Conservation (phyloP, 2,113 vertebrate genomes). For the Galbula dea region DNA sequence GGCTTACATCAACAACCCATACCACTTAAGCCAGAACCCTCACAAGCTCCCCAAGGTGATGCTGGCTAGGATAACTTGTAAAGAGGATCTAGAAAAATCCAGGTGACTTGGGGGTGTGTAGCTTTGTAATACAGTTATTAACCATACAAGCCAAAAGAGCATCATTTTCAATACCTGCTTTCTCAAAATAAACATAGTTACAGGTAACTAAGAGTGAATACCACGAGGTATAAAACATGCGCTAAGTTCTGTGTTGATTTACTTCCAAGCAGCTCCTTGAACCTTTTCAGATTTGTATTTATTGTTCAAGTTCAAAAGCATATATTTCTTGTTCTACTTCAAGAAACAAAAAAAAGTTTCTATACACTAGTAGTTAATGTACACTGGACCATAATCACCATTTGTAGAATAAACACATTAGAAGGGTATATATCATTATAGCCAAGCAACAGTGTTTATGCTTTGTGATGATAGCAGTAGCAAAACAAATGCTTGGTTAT, state of each 20-base stretch:
- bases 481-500: neutral
- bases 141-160: neutral
- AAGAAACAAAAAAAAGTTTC: neutral
- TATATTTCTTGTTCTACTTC: neutral
- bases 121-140: neutral
- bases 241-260: neutral
- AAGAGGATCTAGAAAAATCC: neutral
- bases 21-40: neutral
- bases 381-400: neutral
- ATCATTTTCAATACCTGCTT: neutral
- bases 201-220: neutral
- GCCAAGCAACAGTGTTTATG: neutral
- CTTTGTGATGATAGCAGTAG: neutral
- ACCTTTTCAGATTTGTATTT: neutral
- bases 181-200: neutral
- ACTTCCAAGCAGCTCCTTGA: neutral
- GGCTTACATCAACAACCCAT: neutral
- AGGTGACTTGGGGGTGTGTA: neutral
- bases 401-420: neutral
- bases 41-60: neutral
- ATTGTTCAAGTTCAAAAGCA: neutral
- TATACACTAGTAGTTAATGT: neutral
- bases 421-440: neutral
- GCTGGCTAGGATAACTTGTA: neutral
- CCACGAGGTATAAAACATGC: neutral